Conservation (phyloP, 1,140 invertebrate species). For the Cotesia chilonis region DNA sequence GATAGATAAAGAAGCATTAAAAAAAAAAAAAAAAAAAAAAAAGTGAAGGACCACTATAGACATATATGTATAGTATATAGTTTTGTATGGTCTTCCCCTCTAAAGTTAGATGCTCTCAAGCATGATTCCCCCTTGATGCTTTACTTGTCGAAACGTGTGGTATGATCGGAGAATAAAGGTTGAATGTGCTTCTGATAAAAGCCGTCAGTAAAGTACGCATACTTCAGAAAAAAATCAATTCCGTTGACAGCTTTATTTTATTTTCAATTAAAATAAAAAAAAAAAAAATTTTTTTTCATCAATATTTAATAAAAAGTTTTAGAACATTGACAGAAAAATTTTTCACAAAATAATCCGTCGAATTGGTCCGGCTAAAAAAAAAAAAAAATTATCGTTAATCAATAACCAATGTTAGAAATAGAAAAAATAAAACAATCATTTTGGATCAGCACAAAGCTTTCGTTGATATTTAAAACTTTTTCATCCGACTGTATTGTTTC, state of each 20-base stretch:
- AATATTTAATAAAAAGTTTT: neutral
- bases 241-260: neutral
- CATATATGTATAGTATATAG: too few species aligned
- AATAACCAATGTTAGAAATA: too few species aligned
- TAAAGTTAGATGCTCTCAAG: slow-evolving; percentile 26
- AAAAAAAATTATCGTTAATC: too few species aligned
- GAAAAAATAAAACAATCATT: too few species aligned
- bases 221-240: slow-evolving; percentile 9
- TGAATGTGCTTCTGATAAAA: slow-evolving; percentile 24
- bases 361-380: too few species aligned
- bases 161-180: slow-evolving; percentile 30
- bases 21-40: slow-evolving; percentile 11
- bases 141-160: slow-evolving; percentile 18
- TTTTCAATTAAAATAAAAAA: neutral
- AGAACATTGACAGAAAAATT: neutral
- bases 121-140: slow-evolving; percentile 30
- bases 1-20: slow-evolving; percentile 6
- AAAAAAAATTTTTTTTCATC: neutral
- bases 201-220: slow-evolving; percentile 11
- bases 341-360: too few species aligned
- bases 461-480: too few species aligned
- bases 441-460: too few species aligned
- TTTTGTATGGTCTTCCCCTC: slow-evolving; percentile 11
- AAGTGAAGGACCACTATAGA: neutral
- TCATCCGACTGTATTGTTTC: too few species aligned